Conservation (phyloP, 2,797 vertebrate genomes). For the Simalia tracyae region DNA sequence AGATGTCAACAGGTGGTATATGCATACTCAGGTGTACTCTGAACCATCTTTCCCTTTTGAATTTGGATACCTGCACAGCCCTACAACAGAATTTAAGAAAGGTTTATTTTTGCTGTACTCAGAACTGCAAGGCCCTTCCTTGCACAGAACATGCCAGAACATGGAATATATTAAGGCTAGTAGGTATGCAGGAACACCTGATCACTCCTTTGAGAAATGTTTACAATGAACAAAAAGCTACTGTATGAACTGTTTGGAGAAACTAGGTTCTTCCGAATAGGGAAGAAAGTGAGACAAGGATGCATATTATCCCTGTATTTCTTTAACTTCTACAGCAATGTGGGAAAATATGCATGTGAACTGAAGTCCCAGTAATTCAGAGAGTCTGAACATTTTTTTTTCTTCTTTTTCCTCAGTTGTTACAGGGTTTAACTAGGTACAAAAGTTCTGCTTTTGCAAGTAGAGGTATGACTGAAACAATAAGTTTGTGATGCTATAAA, state of each 20-base stretch:
- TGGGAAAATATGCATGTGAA: too few species aligned
- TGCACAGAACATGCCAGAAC: neutral
- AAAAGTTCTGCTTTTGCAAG: too few species aligned
- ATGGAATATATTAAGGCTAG: neutral
- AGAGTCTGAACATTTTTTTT: too few species aligned
- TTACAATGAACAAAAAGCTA: neutral
- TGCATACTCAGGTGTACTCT: neutral
- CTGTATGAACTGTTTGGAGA: neutral
- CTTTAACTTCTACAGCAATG: too few species aligned
- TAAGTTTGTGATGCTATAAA: too few species aligned
- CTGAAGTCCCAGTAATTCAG: too few species aligned
- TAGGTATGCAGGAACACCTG: neutral
- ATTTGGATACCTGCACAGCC: neutral
- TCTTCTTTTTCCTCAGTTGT: too few species aligned
- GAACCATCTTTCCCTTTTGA: neutral
- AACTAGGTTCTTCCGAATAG: neutral
- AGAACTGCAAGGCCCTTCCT: neutral
- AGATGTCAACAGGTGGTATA: neutral
- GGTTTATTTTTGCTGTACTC: neutral
- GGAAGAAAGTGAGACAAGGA: too few species aligned
- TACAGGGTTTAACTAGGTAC: too few species aligned
- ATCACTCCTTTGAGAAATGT: neutral
- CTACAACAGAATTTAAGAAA: neutral
- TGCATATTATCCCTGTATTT: too few species aligned
- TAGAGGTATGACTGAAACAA: too few species aligned